Evolutionary conservation across 2,888 invertebrate species (phyloP).

Genomic region (Tetanocera ferruginea): DNA sequence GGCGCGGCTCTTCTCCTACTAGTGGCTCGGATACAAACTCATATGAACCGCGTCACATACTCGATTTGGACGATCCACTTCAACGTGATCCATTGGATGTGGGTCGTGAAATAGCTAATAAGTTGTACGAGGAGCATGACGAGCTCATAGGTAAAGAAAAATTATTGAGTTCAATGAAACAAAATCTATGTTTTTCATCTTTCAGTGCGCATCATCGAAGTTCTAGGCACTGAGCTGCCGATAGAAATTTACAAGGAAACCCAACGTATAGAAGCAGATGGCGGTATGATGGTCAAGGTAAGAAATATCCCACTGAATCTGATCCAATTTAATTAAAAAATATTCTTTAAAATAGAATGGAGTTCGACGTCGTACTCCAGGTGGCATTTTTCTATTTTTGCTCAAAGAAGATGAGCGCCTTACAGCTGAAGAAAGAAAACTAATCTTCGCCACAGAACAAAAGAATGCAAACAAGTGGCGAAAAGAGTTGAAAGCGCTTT

Average conservation of each 20-base stretch:
- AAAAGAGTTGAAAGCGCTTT: conserved; percentile 73
- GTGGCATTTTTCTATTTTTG: conserved; percentile 88
- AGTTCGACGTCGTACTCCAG: conserved; percentile 84
- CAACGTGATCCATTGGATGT: conserved; percentile 68
- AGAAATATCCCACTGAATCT: conserved; percentile 12
- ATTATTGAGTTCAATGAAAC: background rate
- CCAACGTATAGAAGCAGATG: conserved; percentile 84
- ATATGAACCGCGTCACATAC: conserved; percentile 69
- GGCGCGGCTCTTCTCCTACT: conserved; percentile 62
- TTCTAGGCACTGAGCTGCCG: conserved; percentile 80
- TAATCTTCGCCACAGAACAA: conserved; percentile 79
- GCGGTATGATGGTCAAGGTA: conserved; percentile 89
- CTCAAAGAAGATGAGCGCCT: conserved; percentile 80
- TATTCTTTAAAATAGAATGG: conserved; percentile 72
- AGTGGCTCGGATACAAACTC: conserved; percentile 72
- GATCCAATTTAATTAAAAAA: conserved; percentile 6
- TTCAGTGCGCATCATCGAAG: conserved; percentile 78
- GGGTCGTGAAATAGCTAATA: conserved; percentile 80
- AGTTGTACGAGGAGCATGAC: conserved; percentile 81
- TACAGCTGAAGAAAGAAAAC: conserved; percentile 76
- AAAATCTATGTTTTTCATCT: background rate
- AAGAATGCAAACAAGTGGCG: conserved; percentile 73
- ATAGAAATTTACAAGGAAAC: conserved; percentile 83
- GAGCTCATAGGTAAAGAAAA: conserved; percentile 77
- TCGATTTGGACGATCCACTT: conserved; percentile 74